These are phyloP conservation scores for Tetragonula clypearis DNA, from an alignment of 1,140 invertebrate genomes.

Conservation along the genomic window DNA sequence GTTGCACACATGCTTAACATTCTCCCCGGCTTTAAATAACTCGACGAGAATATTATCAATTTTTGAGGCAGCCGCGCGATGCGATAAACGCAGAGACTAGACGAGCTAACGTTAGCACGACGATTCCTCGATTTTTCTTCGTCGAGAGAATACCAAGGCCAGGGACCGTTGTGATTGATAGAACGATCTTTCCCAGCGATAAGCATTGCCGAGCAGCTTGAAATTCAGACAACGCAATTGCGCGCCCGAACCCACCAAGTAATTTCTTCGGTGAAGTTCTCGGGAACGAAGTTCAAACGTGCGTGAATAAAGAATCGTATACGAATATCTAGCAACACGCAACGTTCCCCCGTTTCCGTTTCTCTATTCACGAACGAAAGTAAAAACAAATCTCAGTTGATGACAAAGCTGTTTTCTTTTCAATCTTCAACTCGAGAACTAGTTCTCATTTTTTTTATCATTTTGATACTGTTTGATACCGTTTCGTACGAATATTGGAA, in stretches of 20 bases:
- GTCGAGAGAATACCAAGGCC: background rate
- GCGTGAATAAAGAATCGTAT: background rate
- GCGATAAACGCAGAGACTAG: conserved; percentile 66
- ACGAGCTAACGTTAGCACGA: conserved; percentile 68
- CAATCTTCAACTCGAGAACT: background rate
- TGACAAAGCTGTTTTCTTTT: background rate
- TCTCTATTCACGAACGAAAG: background rate
- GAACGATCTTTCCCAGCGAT: conserved; percentile 67
- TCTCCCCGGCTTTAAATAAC: conserved; percentile 13
- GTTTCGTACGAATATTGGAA: too few species aligned
- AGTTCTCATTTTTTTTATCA: background rate
- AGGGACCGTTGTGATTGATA: conserved; percentile 68
- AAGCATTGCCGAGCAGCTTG: conserved; percentile 45
- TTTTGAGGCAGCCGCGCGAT: conserved; percentile 58
- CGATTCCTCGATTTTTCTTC: conserved; percentile 46
- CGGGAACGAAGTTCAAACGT: background rate
- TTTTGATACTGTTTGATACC: too few species aligned
- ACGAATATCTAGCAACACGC: conserved; percentile 11
- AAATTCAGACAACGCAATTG: conserved; percentile 34
- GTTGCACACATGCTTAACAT: background rate
- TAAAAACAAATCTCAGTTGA: background rate
- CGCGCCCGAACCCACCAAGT: background rate
- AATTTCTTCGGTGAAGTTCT: conserved; percentile 5
- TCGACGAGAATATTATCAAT: conserved; percentile 64
- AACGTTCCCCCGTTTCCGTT: background rate